Percentiles rank a stretch among this genome's conserved stretches.
Conservation (phyloP, 1,140 invertebrate species). For the Zaprionus vittiger region DNA sequence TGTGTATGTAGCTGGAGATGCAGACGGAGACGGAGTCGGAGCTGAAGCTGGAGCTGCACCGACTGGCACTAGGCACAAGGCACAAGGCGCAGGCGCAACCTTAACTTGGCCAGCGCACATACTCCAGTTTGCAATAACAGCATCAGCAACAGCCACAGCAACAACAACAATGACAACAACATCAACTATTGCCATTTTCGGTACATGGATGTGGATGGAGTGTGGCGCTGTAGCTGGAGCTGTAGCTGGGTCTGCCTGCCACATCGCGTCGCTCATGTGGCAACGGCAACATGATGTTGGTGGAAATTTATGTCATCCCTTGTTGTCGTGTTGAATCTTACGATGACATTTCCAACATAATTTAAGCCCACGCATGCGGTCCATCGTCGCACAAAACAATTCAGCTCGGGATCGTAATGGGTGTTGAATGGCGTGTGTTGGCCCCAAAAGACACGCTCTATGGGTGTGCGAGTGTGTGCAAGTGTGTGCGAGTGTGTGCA, state of each 20-base stretch:
- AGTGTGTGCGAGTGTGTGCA: conserved; percentile 21
- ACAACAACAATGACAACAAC: conserved; percentile 18
- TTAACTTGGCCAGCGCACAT: conserved; percentile 59
- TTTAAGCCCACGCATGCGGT: conserved; percentile 82
- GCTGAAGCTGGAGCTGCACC: conserved; percentile 34
- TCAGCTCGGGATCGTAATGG: conserved; percentile 59
- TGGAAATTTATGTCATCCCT: conserved; percentile 84
- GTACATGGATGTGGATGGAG: conserved; percentile 30
- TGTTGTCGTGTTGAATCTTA: conserved; percentile 84
- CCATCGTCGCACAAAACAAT: conserved; percentile 44
- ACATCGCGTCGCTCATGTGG: conserved; percentile 63
- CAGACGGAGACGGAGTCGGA: neutral
- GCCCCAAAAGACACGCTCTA: conserved; percentile 46
- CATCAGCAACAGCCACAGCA: conserved; percentile 10
- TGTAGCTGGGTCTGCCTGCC: conserved; percentile 37
- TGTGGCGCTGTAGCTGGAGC: conserved; percentile 42
- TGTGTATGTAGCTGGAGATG: conserved; percentile 56
- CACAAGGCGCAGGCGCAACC: conserved; percentile 32
- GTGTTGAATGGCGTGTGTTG: conserved; percentile 64
- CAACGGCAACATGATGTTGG: conserved; percentile 77
- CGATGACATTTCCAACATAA: conserved; percentile 84
- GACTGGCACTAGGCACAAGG: conserved; percentile 29
- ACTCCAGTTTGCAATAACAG: conserved; percentile 63
- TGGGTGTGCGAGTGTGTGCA: neutral
- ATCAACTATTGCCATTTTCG: conserved; percentile 66